Conservation (phyloP, 2,113 vertebrate genomes). For the Thamnophis sirtalis region DNA sequence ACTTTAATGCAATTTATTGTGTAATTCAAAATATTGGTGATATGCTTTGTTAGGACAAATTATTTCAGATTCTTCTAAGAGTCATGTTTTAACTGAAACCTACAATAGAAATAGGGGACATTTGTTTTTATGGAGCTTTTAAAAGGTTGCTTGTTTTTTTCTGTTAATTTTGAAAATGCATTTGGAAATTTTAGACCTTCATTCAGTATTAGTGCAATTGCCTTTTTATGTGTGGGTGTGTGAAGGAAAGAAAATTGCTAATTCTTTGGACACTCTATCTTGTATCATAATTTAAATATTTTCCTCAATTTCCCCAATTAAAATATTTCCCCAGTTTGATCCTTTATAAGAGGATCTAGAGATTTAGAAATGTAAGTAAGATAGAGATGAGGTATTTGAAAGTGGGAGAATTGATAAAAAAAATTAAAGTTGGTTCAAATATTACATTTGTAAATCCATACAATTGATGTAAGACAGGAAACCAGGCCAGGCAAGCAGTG, state of each 20-base stretch:
- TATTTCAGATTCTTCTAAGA: neutral
- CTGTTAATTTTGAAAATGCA: neutral
- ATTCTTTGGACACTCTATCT: neutral
- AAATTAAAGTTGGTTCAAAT: neutral
- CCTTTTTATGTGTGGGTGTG: neutral
- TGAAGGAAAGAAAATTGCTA: neutral
- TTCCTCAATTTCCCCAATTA: neutral
- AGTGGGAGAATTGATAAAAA: neutral
- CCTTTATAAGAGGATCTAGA: neutral
- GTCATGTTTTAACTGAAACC: neutral
- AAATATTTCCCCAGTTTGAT: neutral
- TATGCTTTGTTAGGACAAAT: neutral
- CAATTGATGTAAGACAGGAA: neutral
- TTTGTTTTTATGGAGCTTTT: neutral
- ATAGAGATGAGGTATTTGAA: neutral
- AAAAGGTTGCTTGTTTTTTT: neutral
- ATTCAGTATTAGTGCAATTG: neutral
- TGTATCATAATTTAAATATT: neutral
- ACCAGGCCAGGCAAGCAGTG: too few species aligned
- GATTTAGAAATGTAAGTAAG: neutral
- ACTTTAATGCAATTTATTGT: neutral
- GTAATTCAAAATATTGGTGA: slow-evolving; percentile 1
- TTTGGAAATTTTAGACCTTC: neutral
- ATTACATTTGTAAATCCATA: neutral
- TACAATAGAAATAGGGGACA: neutral